A percentile compares a stretch with the other conserved stretches of the same genome.
Evolutionary conservation across 2,888 invertebrate species (phyloP).

Genomic region (Caenorhabditis sp.): DNA sequence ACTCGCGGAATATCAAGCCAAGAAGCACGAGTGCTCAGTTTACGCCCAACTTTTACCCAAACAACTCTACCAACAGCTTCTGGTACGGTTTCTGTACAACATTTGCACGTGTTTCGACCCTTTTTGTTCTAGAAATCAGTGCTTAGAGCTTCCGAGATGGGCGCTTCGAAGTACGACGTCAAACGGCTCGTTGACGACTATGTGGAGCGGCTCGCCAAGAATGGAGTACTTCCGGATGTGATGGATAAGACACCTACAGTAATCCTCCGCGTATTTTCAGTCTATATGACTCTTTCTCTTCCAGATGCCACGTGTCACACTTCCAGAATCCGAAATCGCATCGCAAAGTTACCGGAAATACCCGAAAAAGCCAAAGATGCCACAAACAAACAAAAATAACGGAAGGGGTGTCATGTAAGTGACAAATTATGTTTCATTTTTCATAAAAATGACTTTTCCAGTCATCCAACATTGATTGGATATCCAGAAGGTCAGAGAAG

Average conservation of each 20-base stretch:
- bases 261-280: no score
- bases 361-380: slow-evolving; percentile 39
- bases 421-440: background rate
- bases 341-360: slow-evolving; percentile 46
- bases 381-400: no score
- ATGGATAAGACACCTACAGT: slow-evolving; percentile 38
- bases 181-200: slow-evolving; percentile 67
- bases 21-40: slow-evolving; percentile 66
- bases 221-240: slow-evolving; percentile 57
- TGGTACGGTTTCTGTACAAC: slow-evolving; percentile 64
- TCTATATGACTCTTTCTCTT: no score
- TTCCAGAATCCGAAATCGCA: slow-evolving; percentile 33
- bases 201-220: slow-evolving; percentile 55
- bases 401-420: slow-evolving; percentile 22
- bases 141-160: slow-evolving; percentile 64
- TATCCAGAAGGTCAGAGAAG: slow-evolving; percentile 17
- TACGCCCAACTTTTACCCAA: slow-evolving; percentile 69
- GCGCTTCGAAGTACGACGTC: slow-evolving; percentile 64
- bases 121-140: slow-evolving; percentile 60
- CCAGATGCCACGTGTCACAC: slow-evolving; percentile 46
- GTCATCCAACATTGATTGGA: slow-evolving; percentile 48
- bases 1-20: slow-evolving; percentile 62
- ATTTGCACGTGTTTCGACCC: no score
- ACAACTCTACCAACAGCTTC: slow-evolving; percentile 58
- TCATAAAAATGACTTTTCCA: slow-evolving; percentile 14